These are phyloP conservation scores for Cephalopholis sonnerati DNA, from an alignment of 2,113 vertebrate genomes.

Conservation along the genomic window DNA sequence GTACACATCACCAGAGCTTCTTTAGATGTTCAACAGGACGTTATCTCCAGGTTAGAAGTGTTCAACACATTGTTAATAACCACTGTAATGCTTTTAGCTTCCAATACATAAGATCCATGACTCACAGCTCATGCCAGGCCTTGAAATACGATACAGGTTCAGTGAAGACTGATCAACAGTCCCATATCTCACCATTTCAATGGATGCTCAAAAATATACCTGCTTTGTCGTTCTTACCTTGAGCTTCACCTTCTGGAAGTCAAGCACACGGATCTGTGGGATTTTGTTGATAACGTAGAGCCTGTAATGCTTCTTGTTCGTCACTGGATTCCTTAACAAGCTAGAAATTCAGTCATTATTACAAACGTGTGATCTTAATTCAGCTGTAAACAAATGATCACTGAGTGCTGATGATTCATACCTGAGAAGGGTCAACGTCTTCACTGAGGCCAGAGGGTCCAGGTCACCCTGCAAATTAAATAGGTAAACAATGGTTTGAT, in stretches of 20 bases:
- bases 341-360: constrained; percentile 73
- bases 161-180: neutral
- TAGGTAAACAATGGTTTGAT: neutral
- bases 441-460: constrained; percentile 92
- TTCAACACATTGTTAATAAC: neutral
- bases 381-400: neutral
- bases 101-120: neutral
- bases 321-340: constrained; percentile 96
- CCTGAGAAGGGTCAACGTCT: constrained; percentile 93
- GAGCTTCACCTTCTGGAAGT: constrained; percentile 98
- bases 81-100: neutral
- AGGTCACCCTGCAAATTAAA: constrained; percentile 90
- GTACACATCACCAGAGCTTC: neutral
- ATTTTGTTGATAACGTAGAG: constrained; percentile 96
- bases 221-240: constrained; percentile 84
- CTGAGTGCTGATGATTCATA: constrained; percentile 56
- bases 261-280: constrained; percentile 95
- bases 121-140: neutral
- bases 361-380: neutral
- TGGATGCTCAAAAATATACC: neutral
- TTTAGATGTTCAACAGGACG: neutral
- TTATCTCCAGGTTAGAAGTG: neutral
- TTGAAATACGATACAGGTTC: neutral
- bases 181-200: neutral
- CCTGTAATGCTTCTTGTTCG: constrained; percentile 99